Percentiles rank a stretch among this genome's conserved stretches.
Evolutionary conservation across 2,113 vertebrate species (phyloP).

Genomic region (Atrichornis clamosus): DNA sequence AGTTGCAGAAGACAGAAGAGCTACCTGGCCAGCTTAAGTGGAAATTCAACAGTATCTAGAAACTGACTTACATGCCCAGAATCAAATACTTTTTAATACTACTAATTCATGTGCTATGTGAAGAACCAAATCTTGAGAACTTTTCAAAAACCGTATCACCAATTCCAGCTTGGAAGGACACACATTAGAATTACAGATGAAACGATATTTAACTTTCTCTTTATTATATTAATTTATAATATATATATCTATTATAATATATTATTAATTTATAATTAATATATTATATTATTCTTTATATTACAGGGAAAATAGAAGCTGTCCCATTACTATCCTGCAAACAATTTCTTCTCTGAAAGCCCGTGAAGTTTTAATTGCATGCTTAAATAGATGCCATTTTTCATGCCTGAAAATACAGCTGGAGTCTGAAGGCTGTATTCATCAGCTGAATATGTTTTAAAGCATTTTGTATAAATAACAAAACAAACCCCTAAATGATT

Average conservation of each 20-base stretch:
- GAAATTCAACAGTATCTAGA: neutral
- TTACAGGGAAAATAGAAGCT: neutral
- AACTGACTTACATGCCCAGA: neutral
- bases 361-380: neutral
- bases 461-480: neutral
- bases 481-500: neutral
- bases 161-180: neutral
- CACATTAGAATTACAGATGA: neutral
- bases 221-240: too few relatives aligned
- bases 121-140: neutral
- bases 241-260: too few relatives aligned
- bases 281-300: too few relatives aligned
- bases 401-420: neutral
- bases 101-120: fast-evolving
- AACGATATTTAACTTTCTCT: neutral
- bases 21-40: neutral
- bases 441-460: neutral
- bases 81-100: neutral
- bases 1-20: neutral
- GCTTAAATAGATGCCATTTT: neutral
- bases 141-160: neutral
- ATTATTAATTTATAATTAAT: too few relatives aligned
- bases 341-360: neutral
- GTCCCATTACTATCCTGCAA: neutral
- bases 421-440: neutral